Evolutionary conservation across 2,888 invertebrate genomes (phyloP).

Genomic region (Arrhopalites spinosus): DNA sequence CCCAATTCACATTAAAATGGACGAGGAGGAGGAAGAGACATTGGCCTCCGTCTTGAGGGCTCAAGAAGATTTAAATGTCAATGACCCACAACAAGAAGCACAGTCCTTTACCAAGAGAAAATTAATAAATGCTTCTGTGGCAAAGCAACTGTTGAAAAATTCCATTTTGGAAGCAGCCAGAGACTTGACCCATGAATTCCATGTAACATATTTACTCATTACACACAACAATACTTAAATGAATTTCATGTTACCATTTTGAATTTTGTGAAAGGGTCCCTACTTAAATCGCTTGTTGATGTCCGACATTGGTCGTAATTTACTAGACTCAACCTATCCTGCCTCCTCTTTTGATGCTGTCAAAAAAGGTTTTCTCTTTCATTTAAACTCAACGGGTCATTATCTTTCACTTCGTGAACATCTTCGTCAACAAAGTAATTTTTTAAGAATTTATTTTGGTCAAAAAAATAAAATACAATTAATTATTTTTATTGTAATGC

Average conservation of each 20-base stretch:
- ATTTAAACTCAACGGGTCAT: constrained; percentile 49
- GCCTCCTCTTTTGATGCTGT: constrained; percentile 42
- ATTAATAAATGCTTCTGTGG: constrained; percentile 37
- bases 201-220: too few species aligned
- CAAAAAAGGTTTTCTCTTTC: constrained; percentile 51
- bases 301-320: not conserved
- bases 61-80: not conserved
- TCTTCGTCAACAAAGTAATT: too few species aligned
- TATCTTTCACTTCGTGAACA: constrained; percentile 49
- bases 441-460: too few species aligned
- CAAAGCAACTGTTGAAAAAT: constrained; percentile 40
- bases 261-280: not conserved
- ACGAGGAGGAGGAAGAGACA: constrained; percentile 3
- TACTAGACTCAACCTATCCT: constrained; percentile 26
- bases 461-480: too few species aligned
- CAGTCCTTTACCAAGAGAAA: not conserved
- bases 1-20: not conserved
- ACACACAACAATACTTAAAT: too few species aligned
- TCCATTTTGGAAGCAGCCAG: constrained; percentile 50
- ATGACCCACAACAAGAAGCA: not conserved
- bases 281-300: constrained; percentile 11
- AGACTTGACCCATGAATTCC: constrained; percentile 47
- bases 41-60: not conserved
- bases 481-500: too few species aligned
- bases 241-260: too few species aligned